Base-by-base conservation (phyloP, 1,140 invertebrate species). In the Reticulitermes speratus region DNA sequence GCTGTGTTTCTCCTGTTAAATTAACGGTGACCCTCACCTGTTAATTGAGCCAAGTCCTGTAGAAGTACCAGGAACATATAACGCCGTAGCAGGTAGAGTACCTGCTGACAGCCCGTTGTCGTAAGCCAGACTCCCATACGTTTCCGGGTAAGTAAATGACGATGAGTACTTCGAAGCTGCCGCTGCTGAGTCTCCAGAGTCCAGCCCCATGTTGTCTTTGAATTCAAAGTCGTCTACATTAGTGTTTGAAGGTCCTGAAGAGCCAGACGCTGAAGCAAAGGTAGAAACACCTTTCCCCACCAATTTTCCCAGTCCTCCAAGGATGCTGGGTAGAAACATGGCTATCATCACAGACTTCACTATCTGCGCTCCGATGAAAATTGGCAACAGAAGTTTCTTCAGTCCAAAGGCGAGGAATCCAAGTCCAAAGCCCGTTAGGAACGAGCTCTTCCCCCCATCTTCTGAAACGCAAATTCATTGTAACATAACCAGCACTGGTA, bases 261-360 rank as follows among this genome's bases (percentile, higher is more conserved):
- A 69, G 0, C 86, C 87, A 7, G 87, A 87, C 1, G 87, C 84
- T 9, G 86, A 82, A 1, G 69, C 85, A 48, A 85, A 88, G 86
- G 88, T 88, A 3, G 89, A 89, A 86, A 89, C 88, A 16, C 88
- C 88, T 21, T 97, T 97, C 52, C 96, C 96, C 83, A 96, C 93
- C 82, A 97, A 93, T 90, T 96, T 96, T 84, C 96, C 96, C 84
- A 97, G 93, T 88, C 95, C 95, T 84, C 96, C 95, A 85, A 97
- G 93, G 82, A 97, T 95, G 85, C 95, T 96, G 3, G 96, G 96
- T 88, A 97, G 91, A 90, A 97, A 96, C 90, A 97, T 94, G 16
- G 96, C 96, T 9, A 97, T 93, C 12, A 97, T 90, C 21, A 96
- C 92, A 32, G 95, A 96, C 90, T 97, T 97, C 87, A 96, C 92